A percentile compares a stretch with the other conserved stretches of the same genome.
These are phyloP conservation scores for Noctua comes DNA, from an alignment of 2,888 invertebrate species.

Conservation along the genomic window DNA sequence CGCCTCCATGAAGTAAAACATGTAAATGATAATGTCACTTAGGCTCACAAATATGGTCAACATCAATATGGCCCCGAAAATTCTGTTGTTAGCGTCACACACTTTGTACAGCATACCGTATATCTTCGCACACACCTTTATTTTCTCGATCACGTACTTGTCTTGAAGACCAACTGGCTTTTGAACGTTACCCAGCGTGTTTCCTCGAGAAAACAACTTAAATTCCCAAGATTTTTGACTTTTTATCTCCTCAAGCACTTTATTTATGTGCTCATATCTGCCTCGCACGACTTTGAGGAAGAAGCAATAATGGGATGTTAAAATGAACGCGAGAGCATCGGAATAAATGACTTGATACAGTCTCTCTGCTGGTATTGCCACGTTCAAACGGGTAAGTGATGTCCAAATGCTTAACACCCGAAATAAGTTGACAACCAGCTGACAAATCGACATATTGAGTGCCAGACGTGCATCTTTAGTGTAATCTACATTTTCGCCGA, in stretches of 20 bases:
- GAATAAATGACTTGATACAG: conserved; percentile 76
- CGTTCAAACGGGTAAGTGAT: conserved; percentile 68
- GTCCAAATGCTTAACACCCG: conserved; percentile 74
- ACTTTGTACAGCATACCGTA: conserved; percentile 76
- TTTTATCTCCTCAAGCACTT: conserved; percentile 73
- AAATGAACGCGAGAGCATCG: conserved; percentile 73
- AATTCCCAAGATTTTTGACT: conserved; percentile 71
- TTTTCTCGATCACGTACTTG: conserved; percentile 74
- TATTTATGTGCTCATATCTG: conserved; percentile 77
- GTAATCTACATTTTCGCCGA: conserved; percentile 75
- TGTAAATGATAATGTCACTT: conserved; percentile 74
- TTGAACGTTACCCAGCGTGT: conserved; percentile 58
- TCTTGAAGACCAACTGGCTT: conserved; percentile 73
- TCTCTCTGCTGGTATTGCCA: conserved; percentile 73
- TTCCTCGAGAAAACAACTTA: conserved; percentile 70
- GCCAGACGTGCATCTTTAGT: conserved; percentile 67
- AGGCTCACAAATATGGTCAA: conserved; percentile 73
- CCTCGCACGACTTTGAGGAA: conserved; percentile 70
- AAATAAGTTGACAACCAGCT: conserved; percentile 66
- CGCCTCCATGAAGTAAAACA: conserved; percentile 85
- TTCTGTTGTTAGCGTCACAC: conserved; percentile 66
- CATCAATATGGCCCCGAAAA: conserved; percentile 75
- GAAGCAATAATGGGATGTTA: conserved; percentile 74
- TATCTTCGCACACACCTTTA: conserved; percentile 76
- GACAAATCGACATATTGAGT: conserved; percentile 64